phyloP scores from a whole-genome alignment of 1,140 invertebrate genomes.

The Panagrolaimus sp. region DNA sequence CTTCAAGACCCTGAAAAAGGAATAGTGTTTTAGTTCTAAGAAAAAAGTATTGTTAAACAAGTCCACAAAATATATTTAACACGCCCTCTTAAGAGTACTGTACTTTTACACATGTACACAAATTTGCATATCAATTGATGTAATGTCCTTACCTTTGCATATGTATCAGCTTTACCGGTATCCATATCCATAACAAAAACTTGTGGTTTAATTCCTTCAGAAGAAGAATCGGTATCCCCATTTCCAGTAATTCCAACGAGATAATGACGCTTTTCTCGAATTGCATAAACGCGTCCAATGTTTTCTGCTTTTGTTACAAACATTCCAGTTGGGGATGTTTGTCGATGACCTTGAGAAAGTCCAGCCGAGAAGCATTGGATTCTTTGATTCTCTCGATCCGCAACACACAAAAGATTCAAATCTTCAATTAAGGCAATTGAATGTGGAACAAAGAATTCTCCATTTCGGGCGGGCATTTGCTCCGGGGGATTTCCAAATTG shows the following conservation, averaged over 20 bases:
- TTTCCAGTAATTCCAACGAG: constrained; percentile 50
- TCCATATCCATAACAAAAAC: constrained; percentile 58
- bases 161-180: constrained; percentile 52
- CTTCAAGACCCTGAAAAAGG: constrained; percentile 51
- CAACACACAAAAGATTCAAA: constrained; percentile 77
- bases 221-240: constrained; percentile 20
- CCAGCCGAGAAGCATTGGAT: constrained; percentile 64
- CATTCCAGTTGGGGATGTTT: constrained; percentile 49
- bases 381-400: constrained; percentile 83
- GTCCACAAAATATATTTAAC: not conserved
- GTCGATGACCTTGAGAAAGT: constrained; percentile 34
- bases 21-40: not conserved
- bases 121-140: too few species aligned
- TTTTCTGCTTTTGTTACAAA: constrained; percentile 57
- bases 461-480: constrained; percentile 23
- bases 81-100: too few species aligned
- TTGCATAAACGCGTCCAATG: constrained; percentile 53
- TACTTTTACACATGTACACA: too few species aligned
- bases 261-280: constrained; percentile 57
- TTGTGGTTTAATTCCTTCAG: constrained; percentile 40
- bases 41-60: constrained; percentile 6
- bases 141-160: constrained; percentile 43
- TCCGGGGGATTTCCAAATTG: constrained; percentile 51
- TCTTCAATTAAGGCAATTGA: constrained; percentile 77
- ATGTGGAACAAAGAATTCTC: constrained; percentile 72